These are phyloP conservation scores for Yponomeuta cagnagella DNA, from an alignment of 2,888 invertebrate species.

Conservation along the genomic window DNA sequence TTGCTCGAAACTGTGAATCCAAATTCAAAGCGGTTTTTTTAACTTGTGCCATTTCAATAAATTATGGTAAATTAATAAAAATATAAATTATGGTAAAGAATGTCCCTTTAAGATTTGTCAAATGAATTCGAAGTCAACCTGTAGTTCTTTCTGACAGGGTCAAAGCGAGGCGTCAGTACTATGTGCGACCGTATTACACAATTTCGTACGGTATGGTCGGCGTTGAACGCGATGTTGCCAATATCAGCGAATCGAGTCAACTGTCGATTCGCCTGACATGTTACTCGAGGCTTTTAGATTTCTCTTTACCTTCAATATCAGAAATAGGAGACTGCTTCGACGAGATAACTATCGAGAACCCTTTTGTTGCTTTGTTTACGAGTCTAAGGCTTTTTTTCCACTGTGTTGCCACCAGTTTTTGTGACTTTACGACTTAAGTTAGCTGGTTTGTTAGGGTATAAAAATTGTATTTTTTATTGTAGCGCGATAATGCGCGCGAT, in stretches of 20 bases:
- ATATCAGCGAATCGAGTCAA: constrained; percentile 8
- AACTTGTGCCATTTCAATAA: no score
- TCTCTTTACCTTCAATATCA: constrained; percentile 10
- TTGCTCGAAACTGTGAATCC: no score
- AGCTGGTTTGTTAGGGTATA: no score
- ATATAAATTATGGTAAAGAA: no score
- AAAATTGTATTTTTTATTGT: no score
- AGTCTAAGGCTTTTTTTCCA: no score
- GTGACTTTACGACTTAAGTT: no score
- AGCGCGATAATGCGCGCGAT: no score
- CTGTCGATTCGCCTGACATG: constrained; percentile 11
- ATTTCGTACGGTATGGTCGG: background rate
- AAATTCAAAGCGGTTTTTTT: no score
- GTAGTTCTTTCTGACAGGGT: background rate
- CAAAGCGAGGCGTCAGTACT: background rate
- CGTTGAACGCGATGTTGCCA: constrained; percentile 2
- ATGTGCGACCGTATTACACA: background rate
- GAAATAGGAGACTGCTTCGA: background rate
- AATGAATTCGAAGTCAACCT: background rate
- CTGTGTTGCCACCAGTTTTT: no score
- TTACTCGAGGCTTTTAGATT: constrained; percentile 9
- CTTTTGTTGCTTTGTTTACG: constrained; percentile 2
- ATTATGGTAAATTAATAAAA: no score
- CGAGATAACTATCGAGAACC: background rate
- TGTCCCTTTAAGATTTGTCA: background rate